phyloP scores from a whole-genome alignment of 2,113 vertebrate species.

The Alligator mississippiensis region DNA sequence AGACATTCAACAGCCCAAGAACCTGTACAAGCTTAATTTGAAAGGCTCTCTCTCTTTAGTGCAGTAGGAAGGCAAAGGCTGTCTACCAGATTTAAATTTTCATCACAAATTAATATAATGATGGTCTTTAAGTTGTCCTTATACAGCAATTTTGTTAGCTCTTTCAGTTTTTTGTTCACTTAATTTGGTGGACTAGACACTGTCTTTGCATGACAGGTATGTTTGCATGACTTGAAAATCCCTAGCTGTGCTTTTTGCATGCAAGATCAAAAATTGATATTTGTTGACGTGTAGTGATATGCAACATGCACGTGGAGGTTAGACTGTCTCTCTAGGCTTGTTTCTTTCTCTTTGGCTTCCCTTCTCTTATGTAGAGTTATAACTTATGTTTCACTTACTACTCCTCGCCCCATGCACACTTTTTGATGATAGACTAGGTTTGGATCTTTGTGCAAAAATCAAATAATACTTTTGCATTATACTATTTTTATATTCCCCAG shows the following conservation, averaged over 20 bases:
- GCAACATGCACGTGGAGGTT: slow-evolving; percentile 16
- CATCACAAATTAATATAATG: background rate
- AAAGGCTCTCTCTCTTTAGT: background rate
- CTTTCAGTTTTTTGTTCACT: background rate
- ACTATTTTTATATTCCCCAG: slow-evolving; percentile 37
- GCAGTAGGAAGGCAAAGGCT: background rate
- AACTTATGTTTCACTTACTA: slow-evolving; percentile 25
- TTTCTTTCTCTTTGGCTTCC: slow-evolving; percentile 38
- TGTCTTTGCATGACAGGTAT: background rate
- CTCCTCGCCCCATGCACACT: slow-evolving; percentile 27
- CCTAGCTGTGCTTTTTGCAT: slow-evolving; percentile 29
- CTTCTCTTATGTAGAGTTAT: slow-evolving; percentile 40
- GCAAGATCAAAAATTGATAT: slow-evolving; percentile 40
- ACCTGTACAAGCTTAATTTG: background rate
- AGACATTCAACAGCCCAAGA: background rate
- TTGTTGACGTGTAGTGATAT: background rate
- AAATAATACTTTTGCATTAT: background rate
- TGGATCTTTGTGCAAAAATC: slow-evolving; percentile 3
- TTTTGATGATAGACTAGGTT: slow-evolving; percentile 26
- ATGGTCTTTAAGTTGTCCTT: background rate
- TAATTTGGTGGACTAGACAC: background rate
- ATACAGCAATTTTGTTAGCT: background rate
- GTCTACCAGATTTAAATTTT: background rate
- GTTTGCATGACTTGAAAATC: background rate
- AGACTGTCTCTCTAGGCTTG: slow-evolving; percentile 24